These are phyloP conservation scores for Polydrusus pterygomalis DNA, from an alignment of 2,888 invertebrate genomes.

Conservation along the genomic window DNA sequence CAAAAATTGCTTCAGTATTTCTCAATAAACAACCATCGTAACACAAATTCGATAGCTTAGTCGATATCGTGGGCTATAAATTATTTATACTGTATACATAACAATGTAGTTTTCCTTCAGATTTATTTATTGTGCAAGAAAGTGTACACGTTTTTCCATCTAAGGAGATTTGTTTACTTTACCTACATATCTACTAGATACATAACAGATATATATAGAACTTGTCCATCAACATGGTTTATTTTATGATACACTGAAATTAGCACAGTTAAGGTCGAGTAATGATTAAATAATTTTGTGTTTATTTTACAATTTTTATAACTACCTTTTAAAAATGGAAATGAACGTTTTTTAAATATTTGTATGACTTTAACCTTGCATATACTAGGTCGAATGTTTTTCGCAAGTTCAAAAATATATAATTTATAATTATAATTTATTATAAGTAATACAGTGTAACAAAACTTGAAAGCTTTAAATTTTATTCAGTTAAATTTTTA, in stretches of 20 bases:
- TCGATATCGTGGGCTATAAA: too few species aligned
- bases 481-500: too few species aligned
- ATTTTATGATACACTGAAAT: neutral
- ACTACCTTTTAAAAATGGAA: neutral
- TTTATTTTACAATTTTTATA: constrained; percentile 10
- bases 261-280: constrained; percentile 6
- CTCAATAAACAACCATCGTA: too few species aligned
- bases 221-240: neutral
- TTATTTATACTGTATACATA: too few species aligned
- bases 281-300: neutral
- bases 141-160: constrained; percentile 2
- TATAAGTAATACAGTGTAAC: too few species aligned
- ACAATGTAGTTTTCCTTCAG: constrained; percentile 10
- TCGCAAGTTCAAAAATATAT: neutral
- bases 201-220: neutral
- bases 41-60: too few species aligned
- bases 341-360: constrained; percentile 10
- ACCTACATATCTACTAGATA: neutral
- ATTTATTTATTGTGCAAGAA: constrained; percentile 14
- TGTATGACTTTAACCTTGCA: constrained; percentile 12
- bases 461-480: too few species aligned
- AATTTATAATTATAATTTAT: too few species aligned
- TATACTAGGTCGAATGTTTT: neutral
- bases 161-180: constrained; percentile 37
- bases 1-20: too few species aligned